Evolutionary conservation across 2,113 vertebrate species (phyloP).

Genomic region (Macquaria ambigua): DNA sequence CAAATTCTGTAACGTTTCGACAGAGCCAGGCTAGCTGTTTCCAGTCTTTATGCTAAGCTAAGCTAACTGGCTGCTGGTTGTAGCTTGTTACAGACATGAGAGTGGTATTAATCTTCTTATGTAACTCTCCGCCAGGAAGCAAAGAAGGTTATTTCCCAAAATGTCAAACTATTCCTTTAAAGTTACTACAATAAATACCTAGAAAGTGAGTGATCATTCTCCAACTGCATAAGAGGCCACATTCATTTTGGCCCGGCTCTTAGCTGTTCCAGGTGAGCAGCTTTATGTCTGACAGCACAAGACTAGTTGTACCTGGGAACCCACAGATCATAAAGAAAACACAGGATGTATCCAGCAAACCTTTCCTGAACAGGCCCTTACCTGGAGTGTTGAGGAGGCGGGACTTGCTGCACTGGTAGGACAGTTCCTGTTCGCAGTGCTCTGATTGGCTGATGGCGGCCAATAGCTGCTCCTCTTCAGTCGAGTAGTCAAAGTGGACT

Average conservation of each 20-base stretch:
- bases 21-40: not conserved
- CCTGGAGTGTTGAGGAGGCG: conserved; percentile 90
- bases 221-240: no score
- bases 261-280: not conserved
- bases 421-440: conserved; percentile 92
- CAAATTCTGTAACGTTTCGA: not conserved
- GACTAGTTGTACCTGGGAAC: not conserved
- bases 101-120: no score
- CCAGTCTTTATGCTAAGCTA: not conserved
- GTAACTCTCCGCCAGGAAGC: no score
- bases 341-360: not conserved
- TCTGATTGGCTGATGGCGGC: conserved; percentile 89
- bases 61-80: no score
- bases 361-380: no score
- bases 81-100: no score
- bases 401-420: conserved; percentile 95
- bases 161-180: not conserved
- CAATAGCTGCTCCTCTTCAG: conserved; percentile 88
- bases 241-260: no score
- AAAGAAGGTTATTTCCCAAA: not conserved
- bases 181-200: no score
- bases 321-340: not conserved
- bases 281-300: not conserved
- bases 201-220: no score
- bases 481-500: conserved; percentile 89